Evolutionary conservation across 2,797 vertebrate genomes (phyloP).

Genomic region (Pipistrellus kuhlii): DNA sequence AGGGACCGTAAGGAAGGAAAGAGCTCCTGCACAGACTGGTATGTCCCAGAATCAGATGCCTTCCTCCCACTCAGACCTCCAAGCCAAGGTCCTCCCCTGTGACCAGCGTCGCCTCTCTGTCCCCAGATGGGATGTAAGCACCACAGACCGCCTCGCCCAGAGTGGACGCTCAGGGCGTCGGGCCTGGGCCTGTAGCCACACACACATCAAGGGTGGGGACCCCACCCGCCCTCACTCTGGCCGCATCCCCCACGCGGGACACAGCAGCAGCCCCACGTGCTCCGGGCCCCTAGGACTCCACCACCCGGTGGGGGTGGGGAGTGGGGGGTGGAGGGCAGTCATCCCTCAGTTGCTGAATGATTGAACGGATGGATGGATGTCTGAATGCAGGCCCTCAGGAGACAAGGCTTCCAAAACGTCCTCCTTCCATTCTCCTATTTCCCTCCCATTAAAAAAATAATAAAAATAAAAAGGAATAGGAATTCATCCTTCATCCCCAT

Average conservation of each 20-base stretch:
- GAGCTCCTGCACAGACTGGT: fast-evolving
- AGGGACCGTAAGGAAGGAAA: neutral
- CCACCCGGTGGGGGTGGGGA: fast-evolving
- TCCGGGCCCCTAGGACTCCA: neutral
- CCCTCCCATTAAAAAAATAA: neutral
- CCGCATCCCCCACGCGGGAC: fast-evolving
- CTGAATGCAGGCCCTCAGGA: neutral
- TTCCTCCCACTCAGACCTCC: neutral
- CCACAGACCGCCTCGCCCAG: neutral
- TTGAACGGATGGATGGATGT: neutral
- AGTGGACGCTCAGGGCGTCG: fast-evolving
- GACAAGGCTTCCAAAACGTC: neutral
- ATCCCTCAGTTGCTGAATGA: too few species aligned
- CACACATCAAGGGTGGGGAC: neutral
- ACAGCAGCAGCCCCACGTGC: neutral
- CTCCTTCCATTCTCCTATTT: neutral
- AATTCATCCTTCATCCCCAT: neutral
- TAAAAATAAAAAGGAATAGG: too few species aligned
- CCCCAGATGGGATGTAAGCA: neutral
- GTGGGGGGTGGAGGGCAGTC: fast-evolving
- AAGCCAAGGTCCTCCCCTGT: neutral
- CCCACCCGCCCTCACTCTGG: fast-evolving
- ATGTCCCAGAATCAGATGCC: neutral
- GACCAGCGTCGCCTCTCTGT: neutral
- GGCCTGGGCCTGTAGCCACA: fast-evolving